phyloP scores from a whole-genome alignment of 2,888 invertebrate species.

The Apoda limacodes region DNA sequence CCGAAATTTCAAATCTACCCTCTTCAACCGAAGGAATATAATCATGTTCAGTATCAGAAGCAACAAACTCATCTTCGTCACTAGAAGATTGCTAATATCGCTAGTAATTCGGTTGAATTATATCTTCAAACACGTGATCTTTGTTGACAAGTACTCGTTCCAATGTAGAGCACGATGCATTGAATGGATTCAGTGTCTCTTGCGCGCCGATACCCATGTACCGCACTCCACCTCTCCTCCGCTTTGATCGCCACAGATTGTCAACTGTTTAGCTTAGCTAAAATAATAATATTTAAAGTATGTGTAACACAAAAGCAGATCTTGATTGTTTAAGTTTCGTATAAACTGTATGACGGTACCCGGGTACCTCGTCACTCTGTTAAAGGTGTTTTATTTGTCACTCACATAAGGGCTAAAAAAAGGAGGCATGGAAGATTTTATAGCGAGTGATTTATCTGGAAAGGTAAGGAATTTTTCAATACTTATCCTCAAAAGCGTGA shows the following conservation, averaged over 20 bases:
- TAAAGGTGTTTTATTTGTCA: no score
- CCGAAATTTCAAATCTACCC: conserved; percentile 5
- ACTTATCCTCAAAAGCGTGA: no score
- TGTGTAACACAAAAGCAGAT: not conserved
- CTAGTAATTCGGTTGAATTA: conserved; percentile 10
- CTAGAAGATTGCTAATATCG: conserved; percentile 11
- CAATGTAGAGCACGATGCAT: no score
- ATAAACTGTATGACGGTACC: conserved; percentile 3
- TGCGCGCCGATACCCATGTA: conserved; percentile 1
- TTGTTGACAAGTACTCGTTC: conserved; percentile 6
- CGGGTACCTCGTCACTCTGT: conserved; percentile 3
- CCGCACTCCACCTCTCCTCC: not conserved
- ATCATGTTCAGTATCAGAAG: conserved; percentile 11
- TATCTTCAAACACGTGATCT: conserved; percentile 8
- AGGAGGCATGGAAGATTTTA: no score
- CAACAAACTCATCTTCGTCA: conserved; percentile 10
- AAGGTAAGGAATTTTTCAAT: no score
- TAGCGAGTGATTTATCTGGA: no score
- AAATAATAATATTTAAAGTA: conserved; percentile 1
- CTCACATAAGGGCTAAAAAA: no score
- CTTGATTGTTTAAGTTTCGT: no score
- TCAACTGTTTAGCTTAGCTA: no score
- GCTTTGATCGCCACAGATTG: not conserved
- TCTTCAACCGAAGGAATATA: conserved; percentile 11
- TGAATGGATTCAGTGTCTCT: conserved; percentile 3